A percentile compares a stretch with the other conserved stretches of the same genome.
Evolutionary conservation across 2,113 vertebrate species (phyloP).

Genomic region (Daubentonia madagascariensis): DNA sequence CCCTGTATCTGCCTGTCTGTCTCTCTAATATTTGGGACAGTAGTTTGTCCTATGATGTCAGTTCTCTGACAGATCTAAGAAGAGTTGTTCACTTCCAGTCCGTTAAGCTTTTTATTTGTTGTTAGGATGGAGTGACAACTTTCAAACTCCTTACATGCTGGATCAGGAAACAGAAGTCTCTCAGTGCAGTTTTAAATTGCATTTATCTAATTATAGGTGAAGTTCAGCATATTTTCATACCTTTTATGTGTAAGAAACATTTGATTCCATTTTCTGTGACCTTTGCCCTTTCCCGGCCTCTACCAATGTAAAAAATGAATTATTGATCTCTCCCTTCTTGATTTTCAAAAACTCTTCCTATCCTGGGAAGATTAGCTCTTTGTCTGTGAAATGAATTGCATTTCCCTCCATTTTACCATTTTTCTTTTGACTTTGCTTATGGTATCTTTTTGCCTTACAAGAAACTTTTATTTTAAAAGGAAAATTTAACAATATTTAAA

Average conservation of each 20-base stretch:
- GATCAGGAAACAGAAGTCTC: not conserved
- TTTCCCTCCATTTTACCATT: not conserved
- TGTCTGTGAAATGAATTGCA: not conserved
- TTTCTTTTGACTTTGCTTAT: not conserved
- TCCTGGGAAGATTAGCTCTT: not conserved
- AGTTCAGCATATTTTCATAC: not conserved
- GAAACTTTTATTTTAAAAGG: not conserved
- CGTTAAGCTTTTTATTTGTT: not conserved
- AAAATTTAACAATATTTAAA: not conserved
- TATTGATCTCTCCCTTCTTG: not conserved
- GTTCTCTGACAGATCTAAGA: not conserved
- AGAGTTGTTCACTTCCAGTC: not conserved
- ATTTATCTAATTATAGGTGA: not conserved
- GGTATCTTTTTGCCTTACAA: not conserved
- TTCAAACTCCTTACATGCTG: not conserved
- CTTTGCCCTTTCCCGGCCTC: not conserved
- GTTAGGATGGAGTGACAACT: not conserved
- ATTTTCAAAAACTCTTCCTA: not conserved
- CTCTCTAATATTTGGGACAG: not conserved
- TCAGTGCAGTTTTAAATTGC: not conserved
- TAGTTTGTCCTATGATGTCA: not conserved
- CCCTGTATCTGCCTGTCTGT: not conserved
- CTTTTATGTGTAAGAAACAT: not conserved
- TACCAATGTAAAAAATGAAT: not conserved
- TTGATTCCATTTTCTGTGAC: not conserved